phyloP scores from a whole-genome alignment of 2,888 invertebrate species.

The Andrena haemorrhoa region DNA sequence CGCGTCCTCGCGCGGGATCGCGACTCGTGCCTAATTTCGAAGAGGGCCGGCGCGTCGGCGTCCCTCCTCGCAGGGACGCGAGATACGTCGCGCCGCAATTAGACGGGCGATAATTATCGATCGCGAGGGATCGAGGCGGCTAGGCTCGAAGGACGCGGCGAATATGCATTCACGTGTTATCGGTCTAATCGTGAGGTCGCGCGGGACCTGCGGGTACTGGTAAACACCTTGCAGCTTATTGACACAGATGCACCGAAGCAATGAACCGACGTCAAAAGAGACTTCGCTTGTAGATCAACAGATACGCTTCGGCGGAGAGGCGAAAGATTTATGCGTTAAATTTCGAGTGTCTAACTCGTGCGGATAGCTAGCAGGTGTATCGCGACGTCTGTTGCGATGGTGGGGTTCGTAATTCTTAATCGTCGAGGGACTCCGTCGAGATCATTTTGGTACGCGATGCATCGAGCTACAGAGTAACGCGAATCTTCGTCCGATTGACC shows the following conservation, averaged over 20 bases:
- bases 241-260: conserved; percentile 69
- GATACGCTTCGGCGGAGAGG: conserved; percentile 7
- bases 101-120: conserved; percentile 50
- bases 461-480: too few species aligned
- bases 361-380: too few species aligned
- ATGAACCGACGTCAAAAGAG: conserved; percentile 58
- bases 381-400: too few species aligned
- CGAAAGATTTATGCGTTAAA: too few species aligned
- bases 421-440: too few species aligned
- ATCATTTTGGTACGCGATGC: too few species aligned
- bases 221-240: conserved; percentile 68
- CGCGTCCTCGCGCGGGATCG: conserved; percentile 14
- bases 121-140: conserved; percentile 36
- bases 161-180: conserved; percentile 58
- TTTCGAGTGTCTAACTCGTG: too few species aligned
- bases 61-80: background rate
- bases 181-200: conserved; percentile 53
- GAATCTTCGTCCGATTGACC: too few species aligned
- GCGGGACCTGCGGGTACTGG: conserved; percentile 6
- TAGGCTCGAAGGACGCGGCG: conserved; percentile 47
- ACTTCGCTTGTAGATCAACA: conserved; percentile 49
- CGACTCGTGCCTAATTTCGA: conserved; percentile 25
- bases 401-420: too few species aligned
- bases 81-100: conserved; percentile 27
- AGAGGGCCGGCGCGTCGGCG: background rate